Percentiles rank a stretch among this genome's conserved stretches.
Evolutionary conservation across 2,113 vertebrate species (phyloP).

Genomic region (Menura novaehollandiae): DNA sequence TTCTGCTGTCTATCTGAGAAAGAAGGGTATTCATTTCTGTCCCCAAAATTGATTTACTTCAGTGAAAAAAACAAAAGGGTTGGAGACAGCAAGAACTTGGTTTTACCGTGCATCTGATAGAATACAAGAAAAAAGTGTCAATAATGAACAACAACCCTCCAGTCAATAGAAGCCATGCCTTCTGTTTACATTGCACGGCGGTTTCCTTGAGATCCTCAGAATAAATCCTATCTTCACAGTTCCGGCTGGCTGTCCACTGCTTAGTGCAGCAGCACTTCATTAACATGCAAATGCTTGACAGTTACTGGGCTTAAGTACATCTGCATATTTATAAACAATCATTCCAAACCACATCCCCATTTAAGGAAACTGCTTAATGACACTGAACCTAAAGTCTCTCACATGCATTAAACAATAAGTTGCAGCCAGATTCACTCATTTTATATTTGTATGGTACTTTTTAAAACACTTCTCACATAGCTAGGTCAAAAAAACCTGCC

Average conservation of each 20-base stretch:
- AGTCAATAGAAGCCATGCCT: not conserved
- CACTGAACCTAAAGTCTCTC: not conserved
- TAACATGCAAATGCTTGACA: slow-evolving; percentile 33
- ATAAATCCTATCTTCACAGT: not conserved
- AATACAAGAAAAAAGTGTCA: not conserved
- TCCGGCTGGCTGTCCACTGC: not conserved
- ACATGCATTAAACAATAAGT: not conserved
- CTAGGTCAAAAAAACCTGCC: not conserved
- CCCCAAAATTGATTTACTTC: slow-evolving; percentile 27
- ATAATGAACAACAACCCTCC: not conserved
- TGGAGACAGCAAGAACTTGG: not conserved
- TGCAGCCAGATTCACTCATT: not conserved
- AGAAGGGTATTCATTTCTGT: slow-evolving; percentile 37
- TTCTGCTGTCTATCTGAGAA: slow-evolving; percentile 19
- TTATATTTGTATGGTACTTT: not conserved
- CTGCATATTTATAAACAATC: slow-evolving; percentile 30
- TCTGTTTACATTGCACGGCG: not conserved
- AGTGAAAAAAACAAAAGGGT: not conserved
- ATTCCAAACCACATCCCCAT: not conserved
- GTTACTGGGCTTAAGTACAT: not conserved
- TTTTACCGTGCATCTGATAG: not conserved
- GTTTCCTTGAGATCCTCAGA: not conserved
- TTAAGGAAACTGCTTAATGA: not conserved
- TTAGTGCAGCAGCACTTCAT: not conserved
- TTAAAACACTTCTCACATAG: not conserved